Conservation (phyloP, 1,140 invertebrate genomes). For the Nomia melanderi region DNA sequence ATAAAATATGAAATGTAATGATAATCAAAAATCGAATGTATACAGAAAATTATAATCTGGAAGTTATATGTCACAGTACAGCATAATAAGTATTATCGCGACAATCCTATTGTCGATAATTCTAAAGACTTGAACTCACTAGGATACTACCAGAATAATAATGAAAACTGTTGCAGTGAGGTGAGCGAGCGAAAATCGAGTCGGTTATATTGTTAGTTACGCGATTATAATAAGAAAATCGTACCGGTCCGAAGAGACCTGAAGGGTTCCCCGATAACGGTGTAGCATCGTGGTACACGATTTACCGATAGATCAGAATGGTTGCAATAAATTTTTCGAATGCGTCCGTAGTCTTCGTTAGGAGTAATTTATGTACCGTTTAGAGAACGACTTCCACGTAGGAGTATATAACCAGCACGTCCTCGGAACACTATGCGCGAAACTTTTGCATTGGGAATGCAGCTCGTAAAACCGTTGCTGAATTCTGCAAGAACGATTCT, state of each 20-base stretch:
- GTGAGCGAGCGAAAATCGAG: constrained; percentile 10
- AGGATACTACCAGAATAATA: too few species aligned
- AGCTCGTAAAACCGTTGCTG: constrained; percentile 2
- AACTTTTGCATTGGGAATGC: constrained; percentile 32
- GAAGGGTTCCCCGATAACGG: constrained; percentile 45
- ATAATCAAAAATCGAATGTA: too few species aligned
- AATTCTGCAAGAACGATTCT: background rate
- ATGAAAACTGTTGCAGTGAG: too few species aligned
- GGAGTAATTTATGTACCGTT: constrained; percentile 57
- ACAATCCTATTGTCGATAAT: too few species aligned
- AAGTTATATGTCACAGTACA: too few species aligned
- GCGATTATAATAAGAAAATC: constrained; percentile 53
- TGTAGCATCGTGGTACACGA: constrained; percentile 48
- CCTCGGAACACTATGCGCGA: constrained; percentile 19
- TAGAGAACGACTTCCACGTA: constrained; percentile 40
- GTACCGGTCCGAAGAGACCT: constrained; percentile 33
- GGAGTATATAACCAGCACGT: constrained; percentile 40
- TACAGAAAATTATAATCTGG: too few species aligned
- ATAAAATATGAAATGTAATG: too few species aligned
- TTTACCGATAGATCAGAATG: constrained; percentile 55
- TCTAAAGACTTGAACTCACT: too few species aligned
- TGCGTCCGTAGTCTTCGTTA: constrained; percentile 46
- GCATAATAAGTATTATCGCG: too few species aligned
- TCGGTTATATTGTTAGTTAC: constrained; percentile 33
- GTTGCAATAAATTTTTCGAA: constrained; percentile 56